phyloP scores from a whole-genome alignment of 2,113 vertebrate species.

The Cynopterus brachyotis region DNA sequence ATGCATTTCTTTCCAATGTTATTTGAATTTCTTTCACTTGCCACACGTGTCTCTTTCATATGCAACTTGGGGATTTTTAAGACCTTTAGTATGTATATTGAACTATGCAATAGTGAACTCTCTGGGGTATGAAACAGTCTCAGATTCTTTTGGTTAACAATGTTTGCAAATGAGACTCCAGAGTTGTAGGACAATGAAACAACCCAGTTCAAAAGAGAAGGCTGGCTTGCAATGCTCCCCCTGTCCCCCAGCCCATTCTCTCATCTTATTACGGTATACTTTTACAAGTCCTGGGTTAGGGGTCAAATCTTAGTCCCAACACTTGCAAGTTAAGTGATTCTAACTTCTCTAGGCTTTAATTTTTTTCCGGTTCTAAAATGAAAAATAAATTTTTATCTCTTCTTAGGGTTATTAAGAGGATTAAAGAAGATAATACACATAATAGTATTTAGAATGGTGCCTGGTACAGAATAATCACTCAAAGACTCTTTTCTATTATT shows the following conservation, averaged over 20 bases:
- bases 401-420: background rate
- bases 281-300: background rate
- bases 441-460: background rate
- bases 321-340: background rate
- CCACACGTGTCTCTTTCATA: background rate
- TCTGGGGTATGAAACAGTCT: background rate
- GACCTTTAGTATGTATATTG: background rate
- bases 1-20: background rate
- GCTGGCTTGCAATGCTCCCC: background rate
- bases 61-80: background rate
- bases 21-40: background rate
- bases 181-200: background rate
- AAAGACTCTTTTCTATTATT: background rate
- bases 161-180: conserved; percentile 24
- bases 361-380: background rate
- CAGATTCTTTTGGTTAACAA: background rate
- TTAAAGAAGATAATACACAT: background rate
- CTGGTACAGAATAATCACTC: background rate
- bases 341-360: background rate
- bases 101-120: background rate
- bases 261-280: background rate
- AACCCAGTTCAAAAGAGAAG: background rate
- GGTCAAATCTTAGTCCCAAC: background rate
- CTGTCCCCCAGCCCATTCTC: background rate
- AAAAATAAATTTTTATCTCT: background rate